A percentile compares a stretch with the other conserved stretches of the same genome.
These are phyloP conservation scores for Bos indicus DNA, from an alignment of 2,113 vertebrate species.

Conservation along the genomic window DNA sequence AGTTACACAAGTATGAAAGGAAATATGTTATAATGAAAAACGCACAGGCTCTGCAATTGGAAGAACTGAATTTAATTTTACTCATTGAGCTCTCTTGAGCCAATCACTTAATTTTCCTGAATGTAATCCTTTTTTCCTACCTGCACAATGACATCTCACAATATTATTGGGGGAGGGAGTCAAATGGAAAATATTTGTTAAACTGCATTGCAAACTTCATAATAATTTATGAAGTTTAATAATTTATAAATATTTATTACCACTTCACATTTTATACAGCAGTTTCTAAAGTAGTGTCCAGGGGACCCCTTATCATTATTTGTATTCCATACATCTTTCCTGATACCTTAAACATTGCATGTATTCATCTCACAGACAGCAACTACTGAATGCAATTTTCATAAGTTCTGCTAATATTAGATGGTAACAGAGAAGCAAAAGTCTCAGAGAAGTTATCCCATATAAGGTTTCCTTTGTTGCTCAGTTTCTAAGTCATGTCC, in stretches of 20 bases:
- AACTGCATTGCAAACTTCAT: neutral
- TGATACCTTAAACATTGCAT: neutral
- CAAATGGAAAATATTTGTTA: constrained; percentile 17
- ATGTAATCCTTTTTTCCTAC: neutral
- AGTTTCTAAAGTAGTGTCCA: neutral
- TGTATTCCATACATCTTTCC: neutral
- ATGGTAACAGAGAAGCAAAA: neutral
- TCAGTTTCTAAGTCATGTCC: neutral
- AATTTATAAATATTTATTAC: neutral
- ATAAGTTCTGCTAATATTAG: neutral
- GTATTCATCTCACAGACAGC: neutral
- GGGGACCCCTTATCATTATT: neutral
- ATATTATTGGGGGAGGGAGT: neutral
- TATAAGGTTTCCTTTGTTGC: neutral
- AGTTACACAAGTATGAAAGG: neutral
- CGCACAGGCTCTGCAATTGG: neutral
- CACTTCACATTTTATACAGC: neutral
- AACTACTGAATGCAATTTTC: neutral
- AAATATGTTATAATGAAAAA: neutral
- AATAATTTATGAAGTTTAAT: neutral
- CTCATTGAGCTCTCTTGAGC: neutral
- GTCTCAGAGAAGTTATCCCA: neutral
- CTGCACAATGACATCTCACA: neutral
- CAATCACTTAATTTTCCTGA: neutral
- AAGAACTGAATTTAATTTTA: neutral